A percentile compares a stretch with the other conserved stretches of the same genome.
Evolutionary conservation across 2,113 vertebrate species (phyloP).

Genomic region (Aleadryas rufinucha): DNA sequence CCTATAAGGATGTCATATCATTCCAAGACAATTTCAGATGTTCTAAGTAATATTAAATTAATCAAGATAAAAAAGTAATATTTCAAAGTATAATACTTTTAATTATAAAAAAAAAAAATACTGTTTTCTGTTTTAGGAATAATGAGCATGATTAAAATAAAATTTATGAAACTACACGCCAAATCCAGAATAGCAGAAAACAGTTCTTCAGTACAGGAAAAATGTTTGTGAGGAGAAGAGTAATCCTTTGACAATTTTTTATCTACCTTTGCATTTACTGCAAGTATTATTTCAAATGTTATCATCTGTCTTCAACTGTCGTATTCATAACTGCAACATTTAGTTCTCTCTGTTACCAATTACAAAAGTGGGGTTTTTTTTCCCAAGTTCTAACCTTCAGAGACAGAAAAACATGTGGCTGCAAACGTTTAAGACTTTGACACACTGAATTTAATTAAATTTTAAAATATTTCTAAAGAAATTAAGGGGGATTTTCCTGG

Average conservation of each 20-base stretch:
- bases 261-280: background rate
- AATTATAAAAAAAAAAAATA: background rate
- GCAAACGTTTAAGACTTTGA: background rate
- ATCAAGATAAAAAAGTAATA: background rate
- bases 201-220: rapidly evolving
- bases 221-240: background rate
- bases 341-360: background rate
- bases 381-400: background rate
- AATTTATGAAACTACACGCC: background rate
- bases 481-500: background rate
- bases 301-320: background rate
- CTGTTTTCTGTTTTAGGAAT: background rate
- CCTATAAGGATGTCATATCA: rapidly evolving
- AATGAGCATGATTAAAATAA: background rate
- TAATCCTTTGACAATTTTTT: background rate
- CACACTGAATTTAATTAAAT: background rate
- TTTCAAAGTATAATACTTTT: background rate
- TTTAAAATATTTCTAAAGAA: background rate
- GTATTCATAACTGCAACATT: background rate
- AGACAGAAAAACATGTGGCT: background rate
- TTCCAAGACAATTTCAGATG: background rate
- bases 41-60: background rate
- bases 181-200: background rate
- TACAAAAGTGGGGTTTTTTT: background rate
- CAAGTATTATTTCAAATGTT: background rate